Evolutionary conservation across 2,888 invertebrate genomes (phyloP).

Genomic region (Phytoseiulus persimilis): DNA sequence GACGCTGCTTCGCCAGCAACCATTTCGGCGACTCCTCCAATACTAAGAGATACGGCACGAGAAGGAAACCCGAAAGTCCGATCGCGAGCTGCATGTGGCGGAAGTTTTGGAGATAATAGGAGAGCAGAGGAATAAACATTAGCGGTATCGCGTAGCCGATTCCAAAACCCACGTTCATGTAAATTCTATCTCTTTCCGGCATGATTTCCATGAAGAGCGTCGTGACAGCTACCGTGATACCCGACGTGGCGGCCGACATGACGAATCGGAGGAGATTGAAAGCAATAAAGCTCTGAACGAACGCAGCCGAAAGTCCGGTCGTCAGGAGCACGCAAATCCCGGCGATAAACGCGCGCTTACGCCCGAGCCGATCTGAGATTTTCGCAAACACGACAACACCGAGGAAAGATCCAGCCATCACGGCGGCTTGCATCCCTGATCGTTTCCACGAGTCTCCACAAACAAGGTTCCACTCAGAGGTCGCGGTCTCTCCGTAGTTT

Average conservation of each 20-base stretch:
- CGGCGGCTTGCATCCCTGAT: neutral
- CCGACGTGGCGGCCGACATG: neutral
- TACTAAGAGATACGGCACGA: neutral
- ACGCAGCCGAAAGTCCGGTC: neutral
- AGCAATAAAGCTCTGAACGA: neutral
- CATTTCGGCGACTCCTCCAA: constrained; percentile 10
- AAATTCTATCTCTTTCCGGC: constrained; percentile 9
- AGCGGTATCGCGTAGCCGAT: constrained; percentile 21
- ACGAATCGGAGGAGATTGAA: neutral
- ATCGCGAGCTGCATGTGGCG: constrained; percentile 20
- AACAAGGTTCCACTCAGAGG: neutral
- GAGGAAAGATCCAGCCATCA: constrained; percentile 9
- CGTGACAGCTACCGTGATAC: neutral
- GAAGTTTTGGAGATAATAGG: neutral
- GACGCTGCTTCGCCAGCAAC: constrained; percentile 6
- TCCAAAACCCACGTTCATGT: constrained; percentile 24
- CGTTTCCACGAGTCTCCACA: constrained; percentile 21
- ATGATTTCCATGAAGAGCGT: constrained; percentile 20
- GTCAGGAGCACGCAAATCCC: neutral
- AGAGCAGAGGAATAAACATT: constrained; percentile 16
- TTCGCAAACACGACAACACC: neutral
- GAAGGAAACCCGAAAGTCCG: neutral
- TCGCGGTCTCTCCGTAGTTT: neutral
- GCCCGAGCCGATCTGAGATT: neutral
- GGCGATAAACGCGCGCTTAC: neutral